These are phyloP conservation scores for Gracilinanus agilis DNA, from an alignment of 2,113 vertebrate species.

Conservation along the genomic window DNA sequence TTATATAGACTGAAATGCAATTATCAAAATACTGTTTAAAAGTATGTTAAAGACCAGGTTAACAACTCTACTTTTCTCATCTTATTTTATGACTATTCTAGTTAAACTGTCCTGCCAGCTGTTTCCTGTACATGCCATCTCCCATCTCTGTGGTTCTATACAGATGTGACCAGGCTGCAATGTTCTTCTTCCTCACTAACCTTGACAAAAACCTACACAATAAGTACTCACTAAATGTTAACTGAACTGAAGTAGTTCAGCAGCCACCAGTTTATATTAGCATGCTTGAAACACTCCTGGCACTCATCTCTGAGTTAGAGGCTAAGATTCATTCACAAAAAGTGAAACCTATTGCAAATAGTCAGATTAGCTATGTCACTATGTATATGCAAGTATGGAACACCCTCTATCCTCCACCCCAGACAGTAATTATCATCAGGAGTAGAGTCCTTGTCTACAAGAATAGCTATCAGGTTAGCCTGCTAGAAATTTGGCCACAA, in stretches of 20 bases:
- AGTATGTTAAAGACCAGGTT: background rate
- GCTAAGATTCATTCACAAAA: background rate
- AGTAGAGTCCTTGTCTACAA: background rate
- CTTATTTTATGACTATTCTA: background rate
- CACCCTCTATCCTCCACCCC: background rate
- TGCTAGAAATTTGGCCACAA: background rate
- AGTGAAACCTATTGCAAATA: background rate
- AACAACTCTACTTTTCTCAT: background rate
- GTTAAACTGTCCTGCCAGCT: background rate
- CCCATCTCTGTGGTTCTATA: background rate
- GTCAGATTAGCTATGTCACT: background rate
- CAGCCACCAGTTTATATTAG: background rate
- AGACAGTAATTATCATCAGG: background rate
- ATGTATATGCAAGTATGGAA: background rate
- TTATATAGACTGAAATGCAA: background rate
- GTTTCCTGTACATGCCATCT: background rate
- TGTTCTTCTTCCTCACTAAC: background rate
- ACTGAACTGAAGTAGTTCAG: background rate
- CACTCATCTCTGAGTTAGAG: background rate
- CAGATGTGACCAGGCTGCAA: background rate
- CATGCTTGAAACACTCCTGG: background rate
- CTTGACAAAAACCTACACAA: background rate
- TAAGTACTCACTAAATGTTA: background rate
- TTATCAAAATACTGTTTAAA: background rate
- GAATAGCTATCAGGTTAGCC: background rate